Conservation (phyloP, 2,888 invertebrate genomes). For the Holacanthella duospinosa region DNA sequence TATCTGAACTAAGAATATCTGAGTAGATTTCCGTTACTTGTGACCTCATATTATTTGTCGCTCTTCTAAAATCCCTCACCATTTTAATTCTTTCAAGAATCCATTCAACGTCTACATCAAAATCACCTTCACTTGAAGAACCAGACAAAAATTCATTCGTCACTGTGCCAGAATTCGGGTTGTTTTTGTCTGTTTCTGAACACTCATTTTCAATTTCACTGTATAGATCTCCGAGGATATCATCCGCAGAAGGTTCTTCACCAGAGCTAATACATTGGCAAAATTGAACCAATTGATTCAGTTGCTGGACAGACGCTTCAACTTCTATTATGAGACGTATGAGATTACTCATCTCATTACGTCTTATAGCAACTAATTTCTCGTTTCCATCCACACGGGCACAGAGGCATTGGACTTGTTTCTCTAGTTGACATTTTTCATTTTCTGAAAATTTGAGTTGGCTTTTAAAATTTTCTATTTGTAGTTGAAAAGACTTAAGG, state of each 20-base stretch:
- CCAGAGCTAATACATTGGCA: slow-evolving; percentile 23
- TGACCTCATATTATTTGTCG: neutral
- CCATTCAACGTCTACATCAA: slow-evolving; percentile 16
- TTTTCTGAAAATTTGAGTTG: slow-evolving; percentile 18
- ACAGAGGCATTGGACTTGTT: slow-evolving; percentile 18
- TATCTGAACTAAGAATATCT: neutral
- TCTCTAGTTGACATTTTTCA: slow-evolving; percentile 14
- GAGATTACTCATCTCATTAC: slow-evolving; percentile 25
- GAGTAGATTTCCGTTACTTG: neutral
- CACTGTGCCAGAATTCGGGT: neutral
- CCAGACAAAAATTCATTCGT: slow-evolving; percentile 1
- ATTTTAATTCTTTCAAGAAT: neutral
- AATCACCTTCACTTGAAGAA: slow-evolving; percentile 9
- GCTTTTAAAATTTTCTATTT: slow-evolving; percentile 17
- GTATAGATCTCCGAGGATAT: slow-evolving; percentile 23
- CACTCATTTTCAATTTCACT: slow-evolving; percentile 22
- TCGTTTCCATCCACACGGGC: slow-evolving; percentile 15
- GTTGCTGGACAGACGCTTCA: slow-evolving; percentile 27
- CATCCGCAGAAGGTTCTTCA: slow-evolving; percentile 31
- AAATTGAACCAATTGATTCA: slow-evolving; percentile 23
- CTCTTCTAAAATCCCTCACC: neutral
- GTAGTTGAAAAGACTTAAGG: slow-evolving; percentile 14
- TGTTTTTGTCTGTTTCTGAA: neutral
- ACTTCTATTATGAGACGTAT: slow-evolving; percentile 29
- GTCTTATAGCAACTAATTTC: slow-evolving; percentile 16